Evolutionary conservation across 2,888 invertebrate genomes (phyloP), one percentile per base, ranked within the genome.

Genomic region (Steromphala cineraria): DNA sequence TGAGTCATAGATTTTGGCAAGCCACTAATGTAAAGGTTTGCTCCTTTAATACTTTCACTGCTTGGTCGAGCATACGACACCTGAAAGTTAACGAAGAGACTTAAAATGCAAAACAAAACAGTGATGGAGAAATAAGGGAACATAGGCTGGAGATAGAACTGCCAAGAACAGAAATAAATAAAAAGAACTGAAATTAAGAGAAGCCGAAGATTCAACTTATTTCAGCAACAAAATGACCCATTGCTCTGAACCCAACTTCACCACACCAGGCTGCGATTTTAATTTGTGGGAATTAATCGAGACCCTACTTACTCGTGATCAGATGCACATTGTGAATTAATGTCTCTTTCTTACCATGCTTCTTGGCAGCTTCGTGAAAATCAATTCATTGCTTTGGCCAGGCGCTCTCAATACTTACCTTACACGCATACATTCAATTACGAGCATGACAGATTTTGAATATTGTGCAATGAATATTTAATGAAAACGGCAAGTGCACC

Each of bases 21-120:
- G 86, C 93, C 93, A 90, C 93, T 93, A 86, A 94, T 92, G 91
- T 94, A 94, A 85, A 94, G 90, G 89, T 94, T 94, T 85, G 93
- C 93, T 81, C 92, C 93, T 89, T 94, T 94, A 85, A 94, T 94
- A 85, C 92, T 92, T 88, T 94, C 94, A 88, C 93, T 91, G 90
- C 93, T 93, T 78, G 94, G 94, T 84, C 94, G 91, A 86, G 94
- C 94, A 88, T 92, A 90, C 81, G 94, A 94, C 75, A 94, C 93
- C 93, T 93, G 91, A 89, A 92, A 91, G 87, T 83, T 83, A 85
- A 84, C 81, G 85, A 84, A 87, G 81, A 84, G 80, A 83, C 83
- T 85, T 87, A 90, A 90, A 87, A 88, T 87, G 84, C 82, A 89
- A 89, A 87, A 88, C 82, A 87, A 87, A 87, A 87, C 86, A 85